Conservation (phyloP, 2,113 vertebrate species). For the Micronycteris hirsuta region DNA sequence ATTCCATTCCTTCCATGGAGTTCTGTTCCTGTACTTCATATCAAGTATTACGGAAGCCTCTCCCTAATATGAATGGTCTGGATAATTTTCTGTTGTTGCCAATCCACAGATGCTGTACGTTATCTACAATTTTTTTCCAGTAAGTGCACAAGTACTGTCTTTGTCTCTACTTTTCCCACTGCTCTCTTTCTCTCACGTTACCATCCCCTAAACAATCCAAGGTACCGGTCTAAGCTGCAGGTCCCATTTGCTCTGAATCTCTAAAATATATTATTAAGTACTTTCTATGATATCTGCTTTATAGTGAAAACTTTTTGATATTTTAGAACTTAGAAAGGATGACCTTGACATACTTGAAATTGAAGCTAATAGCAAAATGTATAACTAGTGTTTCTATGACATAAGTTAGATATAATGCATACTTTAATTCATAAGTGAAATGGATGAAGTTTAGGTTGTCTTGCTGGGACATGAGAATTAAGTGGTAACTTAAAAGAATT, state of each 20-base stretch:
- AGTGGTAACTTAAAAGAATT: background rate
- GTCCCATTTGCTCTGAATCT: background rate
- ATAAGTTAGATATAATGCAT: background rate
- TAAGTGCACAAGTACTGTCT: background rate
- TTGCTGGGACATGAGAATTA: background rate
- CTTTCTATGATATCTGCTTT: background rate
- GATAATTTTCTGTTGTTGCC: background rate
- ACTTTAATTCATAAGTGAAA: background rate
- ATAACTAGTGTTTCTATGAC: background rate
- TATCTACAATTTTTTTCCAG: background rate
- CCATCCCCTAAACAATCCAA: background rate
- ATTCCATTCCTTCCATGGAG: background rate
- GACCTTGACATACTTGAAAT: background rate
- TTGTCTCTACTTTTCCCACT: background rate
- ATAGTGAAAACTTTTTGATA: background rate
- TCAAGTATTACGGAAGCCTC: background rate
- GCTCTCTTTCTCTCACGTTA: background rate
- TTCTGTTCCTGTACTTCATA: background rate
- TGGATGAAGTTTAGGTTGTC: background rate
- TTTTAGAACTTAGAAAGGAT: background rate
- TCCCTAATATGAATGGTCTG: background rate
- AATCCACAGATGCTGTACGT: background rate
- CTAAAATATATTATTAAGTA: background rate
- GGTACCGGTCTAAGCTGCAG: background rate
- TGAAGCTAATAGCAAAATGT: background rate